These are phyloP conservation scores for Campoletis raptor DNA, from an alignment of 2,888 invertebrate species.

Conservation along the genomic window DNA sequence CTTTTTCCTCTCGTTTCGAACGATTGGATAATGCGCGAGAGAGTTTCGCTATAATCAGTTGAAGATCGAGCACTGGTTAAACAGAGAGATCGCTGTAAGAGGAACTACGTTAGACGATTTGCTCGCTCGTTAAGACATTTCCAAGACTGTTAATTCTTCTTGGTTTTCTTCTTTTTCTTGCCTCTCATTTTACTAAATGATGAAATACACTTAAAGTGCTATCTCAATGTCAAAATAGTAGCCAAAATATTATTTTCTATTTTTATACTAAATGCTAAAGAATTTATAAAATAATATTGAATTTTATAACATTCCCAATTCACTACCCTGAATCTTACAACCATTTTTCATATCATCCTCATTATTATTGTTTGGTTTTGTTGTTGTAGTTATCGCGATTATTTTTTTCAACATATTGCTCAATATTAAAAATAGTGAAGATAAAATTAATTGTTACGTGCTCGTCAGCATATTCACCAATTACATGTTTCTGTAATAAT, in stretches of 20 bases:
- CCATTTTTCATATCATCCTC: neutral
- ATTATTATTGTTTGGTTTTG: neutral
- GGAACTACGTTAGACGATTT: conserved; percentile 43
- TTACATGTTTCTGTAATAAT: conserved; percentile 52
- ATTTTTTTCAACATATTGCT: conserved; percentile 28
- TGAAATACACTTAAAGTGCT: neutral
- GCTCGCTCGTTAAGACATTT: conserved; percentile 49
- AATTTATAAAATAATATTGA: neutral
- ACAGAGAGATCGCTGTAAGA: conserved; percentile 14
- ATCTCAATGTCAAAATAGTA: neutral
- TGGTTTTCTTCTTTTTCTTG: no score
- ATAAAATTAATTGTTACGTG: conserved; percentile 50
- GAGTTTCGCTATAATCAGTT: conserved; percentile 72
- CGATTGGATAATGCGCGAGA: conserved; percentile 79
- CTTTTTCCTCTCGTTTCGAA: conserved; percentile 56
- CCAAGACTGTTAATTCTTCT: neutral
- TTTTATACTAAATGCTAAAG: neutral
- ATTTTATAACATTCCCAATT: neutral
- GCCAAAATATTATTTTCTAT: neutral
- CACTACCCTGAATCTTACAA: neutral
- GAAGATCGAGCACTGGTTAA: conserved; percentile 27
- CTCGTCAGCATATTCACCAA: conserved; percentile 11
- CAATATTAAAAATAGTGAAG: neutral
- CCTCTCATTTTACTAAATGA: neutral
- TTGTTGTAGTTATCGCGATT: neutral